These are phyloP conservation scores for Lipotes vexillifer DNA, from an alignment of 2,113 vertebrate genomes.

Conservation along the genomic window DNA sequence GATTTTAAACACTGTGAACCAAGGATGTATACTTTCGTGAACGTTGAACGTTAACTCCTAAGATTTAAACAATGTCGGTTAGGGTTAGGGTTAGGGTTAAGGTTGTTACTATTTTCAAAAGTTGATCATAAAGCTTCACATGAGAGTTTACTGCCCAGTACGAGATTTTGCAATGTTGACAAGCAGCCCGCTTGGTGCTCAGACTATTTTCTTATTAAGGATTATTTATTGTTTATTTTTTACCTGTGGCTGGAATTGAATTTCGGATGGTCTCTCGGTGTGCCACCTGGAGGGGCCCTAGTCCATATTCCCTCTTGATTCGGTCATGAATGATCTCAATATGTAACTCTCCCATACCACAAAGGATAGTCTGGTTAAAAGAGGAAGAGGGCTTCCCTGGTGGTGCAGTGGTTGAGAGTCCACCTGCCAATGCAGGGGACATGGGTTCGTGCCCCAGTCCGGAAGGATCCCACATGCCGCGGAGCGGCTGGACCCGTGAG, in stretches of 20 bases:
- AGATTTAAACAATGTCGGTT: neutral
- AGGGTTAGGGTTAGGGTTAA: no score
- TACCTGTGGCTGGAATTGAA: conserved; percentile 83
- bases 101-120: neutral
- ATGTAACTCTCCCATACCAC: conserved; percentile 98
- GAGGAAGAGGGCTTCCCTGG: neutral
- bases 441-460: no score
- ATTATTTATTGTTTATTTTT: neutral
- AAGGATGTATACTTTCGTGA: neutral
- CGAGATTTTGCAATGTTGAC: neutral
- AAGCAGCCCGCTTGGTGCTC: neutral
- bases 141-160: neutral
- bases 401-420: no score
- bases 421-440: no score
- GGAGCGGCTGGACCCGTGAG: no score
- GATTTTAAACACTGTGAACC: neutral
- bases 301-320: conserved; percentile 92
- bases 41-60: neutral
- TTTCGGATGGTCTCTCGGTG: conserved; percentile 92
- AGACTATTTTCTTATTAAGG: neutral
- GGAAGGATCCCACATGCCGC: no score
- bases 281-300: conserved; percentile 94
- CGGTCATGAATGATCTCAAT: conserved; percentile 96
- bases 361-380: conserved; percentile 88
- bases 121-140: neutral